Evolutionary conservation across 2,113 vertebrate species (phyloP).

Genomic region (Tetrax tetrax): DNA sequence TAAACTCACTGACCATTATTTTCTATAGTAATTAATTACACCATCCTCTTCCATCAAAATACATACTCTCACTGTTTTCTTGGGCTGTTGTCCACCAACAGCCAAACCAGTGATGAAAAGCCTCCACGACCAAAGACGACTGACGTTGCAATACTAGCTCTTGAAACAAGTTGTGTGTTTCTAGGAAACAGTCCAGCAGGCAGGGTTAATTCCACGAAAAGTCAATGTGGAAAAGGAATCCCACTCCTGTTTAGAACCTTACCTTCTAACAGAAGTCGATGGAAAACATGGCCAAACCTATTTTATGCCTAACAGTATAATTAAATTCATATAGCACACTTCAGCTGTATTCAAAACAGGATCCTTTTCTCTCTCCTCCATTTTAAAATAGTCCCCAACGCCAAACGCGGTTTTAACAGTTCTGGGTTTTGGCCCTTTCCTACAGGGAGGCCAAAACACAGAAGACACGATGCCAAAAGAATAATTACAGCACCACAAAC

Average conservation of each 20-base stretch:
- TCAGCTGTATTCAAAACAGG: not conserved
- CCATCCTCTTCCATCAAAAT: not conserved
- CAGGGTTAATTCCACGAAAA: not conserved
- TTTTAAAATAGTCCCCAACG: not conserved
- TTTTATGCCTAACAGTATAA: not conserved
- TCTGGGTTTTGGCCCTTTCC: not conserved
- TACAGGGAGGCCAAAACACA: not conserved
- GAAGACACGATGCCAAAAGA: not conserved
- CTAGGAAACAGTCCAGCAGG: not conserved
- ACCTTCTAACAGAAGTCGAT: not conserved
- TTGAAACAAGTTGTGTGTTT: not conserved
- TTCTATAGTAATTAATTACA: not conserved
- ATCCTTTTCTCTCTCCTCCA: not conserved
- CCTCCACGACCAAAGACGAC: not conserved
- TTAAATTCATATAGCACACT: not conserved
- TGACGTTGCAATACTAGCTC: not conserved
- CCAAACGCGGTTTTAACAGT: not conserved
- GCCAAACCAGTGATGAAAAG: not conserved
- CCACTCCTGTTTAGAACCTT: not conserved
- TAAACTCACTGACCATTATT: not conserved
- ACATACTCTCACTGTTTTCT: not conserved
- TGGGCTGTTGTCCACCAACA: not conserved
- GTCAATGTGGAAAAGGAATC: not conserved
- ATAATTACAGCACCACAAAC: not conserved
- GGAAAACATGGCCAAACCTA: not conserved